A percentile compares a stretch with the other conserved stretches of the same genome.
These are phyloP conservation scores for Nestor notabilis DNA, from an alignment of 2,113 vertebrate genomes.

Conservation along the genomic window DNA sequence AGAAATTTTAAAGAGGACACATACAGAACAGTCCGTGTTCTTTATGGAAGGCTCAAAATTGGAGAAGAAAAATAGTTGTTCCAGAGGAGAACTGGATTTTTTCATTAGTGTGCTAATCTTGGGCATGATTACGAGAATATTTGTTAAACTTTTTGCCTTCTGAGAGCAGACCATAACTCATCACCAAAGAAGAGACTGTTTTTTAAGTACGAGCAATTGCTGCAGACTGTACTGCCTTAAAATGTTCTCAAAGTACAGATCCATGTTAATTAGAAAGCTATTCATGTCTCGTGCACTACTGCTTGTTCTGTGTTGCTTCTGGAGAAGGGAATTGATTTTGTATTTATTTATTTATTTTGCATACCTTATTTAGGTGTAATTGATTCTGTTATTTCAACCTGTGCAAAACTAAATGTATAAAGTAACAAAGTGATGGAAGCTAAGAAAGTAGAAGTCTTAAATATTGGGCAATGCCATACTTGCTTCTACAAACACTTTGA, in stretches of 20 bases:
- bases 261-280: neutral
- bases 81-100: neutral
- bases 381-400: neutral
- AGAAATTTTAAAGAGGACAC: slow-evolving; percentile 33
- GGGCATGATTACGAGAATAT: neutral
- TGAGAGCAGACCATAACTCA: neutral
- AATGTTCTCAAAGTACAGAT: neutral
- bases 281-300: neutral
- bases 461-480: neutral
- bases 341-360: neutral
- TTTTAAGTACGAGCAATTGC: neutral
- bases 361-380: neutral
- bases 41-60: neutral
- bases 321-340: neutral
- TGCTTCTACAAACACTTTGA: neutral
- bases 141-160: neutral
- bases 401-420: neutral
- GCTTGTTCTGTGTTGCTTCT: neutral
- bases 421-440: neutral
- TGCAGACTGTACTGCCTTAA: neutral
- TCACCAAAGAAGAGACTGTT: neutral
- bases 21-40: neutral
- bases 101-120: neutral
- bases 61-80: neutral
- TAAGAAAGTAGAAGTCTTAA: neutral